Conservation (phyloP, 2,113 vertebrate species). For the Numida meleagris region DNA sequence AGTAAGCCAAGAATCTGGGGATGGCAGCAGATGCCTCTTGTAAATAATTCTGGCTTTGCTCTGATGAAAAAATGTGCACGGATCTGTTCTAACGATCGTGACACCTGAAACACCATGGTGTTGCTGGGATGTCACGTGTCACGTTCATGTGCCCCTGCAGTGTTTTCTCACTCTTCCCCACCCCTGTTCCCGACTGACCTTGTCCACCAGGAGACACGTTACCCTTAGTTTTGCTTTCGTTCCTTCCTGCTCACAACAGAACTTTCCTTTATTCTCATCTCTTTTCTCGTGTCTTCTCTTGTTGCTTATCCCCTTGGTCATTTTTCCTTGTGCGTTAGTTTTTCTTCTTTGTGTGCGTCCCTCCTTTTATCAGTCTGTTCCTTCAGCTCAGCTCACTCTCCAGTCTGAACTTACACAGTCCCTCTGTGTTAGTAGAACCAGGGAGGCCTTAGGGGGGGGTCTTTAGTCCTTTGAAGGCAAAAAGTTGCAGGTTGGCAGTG, state of each 20-base stretch:
- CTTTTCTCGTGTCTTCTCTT: not conserved
- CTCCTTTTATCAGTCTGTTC: not conserved
- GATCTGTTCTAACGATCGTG: not conserved
- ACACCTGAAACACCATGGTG: not conserved
- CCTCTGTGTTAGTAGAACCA: not conserved
- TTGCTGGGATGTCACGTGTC: not conserved
- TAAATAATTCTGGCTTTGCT: not conserved
- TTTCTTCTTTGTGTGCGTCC: not conserved
- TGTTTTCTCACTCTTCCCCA: not conserved
- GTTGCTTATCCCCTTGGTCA: not conserved
- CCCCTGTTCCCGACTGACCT: not conserved
- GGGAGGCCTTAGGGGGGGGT: not conserved
- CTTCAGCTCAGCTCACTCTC: not conserved
- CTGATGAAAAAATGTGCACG: not conserved
- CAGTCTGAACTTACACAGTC: not conserved
- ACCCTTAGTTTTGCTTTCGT: not conserved
- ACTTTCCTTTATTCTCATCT: not conserved
- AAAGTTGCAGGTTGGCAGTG: not conserved
- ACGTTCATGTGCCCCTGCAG: not conserved
- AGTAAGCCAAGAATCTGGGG: not conserved
- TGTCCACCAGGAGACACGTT: not conserved
- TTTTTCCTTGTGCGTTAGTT: not conserved
- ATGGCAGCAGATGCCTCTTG: not conserved
- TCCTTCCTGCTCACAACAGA: not conserved
- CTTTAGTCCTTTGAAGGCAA: not conserved